A percentile compares a stretch with the other conserved stretches of the same genome.
Evolutionary conservation across 2,888 invertebrate species (phyloP).

Genomic region (Perdita meconis): DNA sequence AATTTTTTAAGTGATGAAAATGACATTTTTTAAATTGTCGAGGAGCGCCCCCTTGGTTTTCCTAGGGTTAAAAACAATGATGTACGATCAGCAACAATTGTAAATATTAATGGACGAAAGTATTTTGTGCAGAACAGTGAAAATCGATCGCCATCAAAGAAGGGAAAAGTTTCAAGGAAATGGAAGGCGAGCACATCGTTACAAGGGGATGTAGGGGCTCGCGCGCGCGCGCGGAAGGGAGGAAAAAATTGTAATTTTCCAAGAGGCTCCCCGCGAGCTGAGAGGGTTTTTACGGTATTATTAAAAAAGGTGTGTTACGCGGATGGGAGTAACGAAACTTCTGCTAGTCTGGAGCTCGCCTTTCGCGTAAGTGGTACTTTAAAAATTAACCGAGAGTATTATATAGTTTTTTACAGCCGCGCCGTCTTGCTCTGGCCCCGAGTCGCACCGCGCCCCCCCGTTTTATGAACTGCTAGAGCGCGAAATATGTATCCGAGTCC

Average conservation of each 20-base stretch:
- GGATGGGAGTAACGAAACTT: conserved; percentile 57
- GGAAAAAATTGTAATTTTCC: conserved; percentile 66
- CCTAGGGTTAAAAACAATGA: neutral
- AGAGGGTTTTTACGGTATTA: conserved; percentile 66
- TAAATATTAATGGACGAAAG: no score
- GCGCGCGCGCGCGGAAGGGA: conserved; percentile 26
- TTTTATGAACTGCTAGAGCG: conserved; percentile 63
- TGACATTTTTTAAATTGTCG: no score
- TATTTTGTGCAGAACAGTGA: neutral
- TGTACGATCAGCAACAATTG: neutral
- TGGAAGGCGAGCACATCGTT: conserved; percentile 56
- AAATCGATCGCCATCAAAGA: conserved; percentile 6
- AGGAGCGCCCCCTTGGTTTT: no score
- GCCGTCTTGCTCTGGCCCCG: conserved; percentile 56
- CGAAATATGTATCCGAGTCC: conserved; percentile 51
- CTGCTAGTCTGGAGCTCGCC: conserved; percentile 51
- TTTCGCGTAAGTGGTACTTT: conserved; percentile 69
- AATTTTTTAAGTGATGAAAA: no score
- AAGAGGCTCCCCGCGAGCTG: conserved; percentile 56
- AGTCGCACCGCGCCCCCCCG: conserved; percentile 48
- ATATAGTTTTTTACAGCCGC: conserved; percentile 65
- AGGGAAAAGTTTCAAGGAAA: neutral
- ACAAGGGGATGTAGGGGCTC: conserved; percentile 34
- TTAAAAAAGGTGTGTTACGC: conserved; percentile 60
- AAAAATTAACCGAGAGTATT: conserved; percentile 77